phyloP scores from a whole-genome alignment of 1,140 invertebrate species.

The Halictus rubicundus region DNA sequence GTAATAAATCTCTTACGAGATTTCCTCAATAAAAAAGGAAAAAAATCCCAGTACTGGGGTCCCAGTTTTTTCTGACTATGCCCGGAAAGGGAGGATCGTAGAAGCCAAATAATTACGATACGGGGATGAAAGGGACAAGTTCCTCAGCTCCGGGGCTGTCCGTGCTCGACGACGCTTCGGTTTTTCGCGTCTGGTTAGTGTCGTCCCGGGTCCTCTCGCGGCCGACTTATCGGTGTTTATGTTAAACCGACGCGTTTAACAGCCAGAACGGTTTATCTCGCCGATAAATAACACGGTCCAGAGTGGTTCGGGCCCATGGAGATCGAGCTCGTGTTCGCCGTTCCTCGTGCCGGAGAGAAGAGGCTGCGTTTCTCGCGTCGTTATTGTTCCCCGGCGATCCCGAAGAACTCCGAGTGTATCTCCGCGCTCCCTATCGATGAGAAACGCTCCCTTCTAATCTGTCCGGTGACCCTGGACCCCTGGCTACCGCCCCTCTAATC shows the following conservation, averaged over 20 bases:
- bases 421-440: constrained; percentile 31
- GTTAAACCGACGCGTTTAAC: constrained; percentile 70
- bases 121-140: constrained; percentile 3
- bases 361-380: constrained; percentile 39
- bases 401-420: constrained; percentile 31
- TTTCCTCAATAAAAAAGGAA: too few relatives aligned
- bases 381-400: constrained; percentile 57
- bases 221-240: constrained; percentile 70
- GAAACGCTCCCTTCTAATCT: constrained; percentile 47
- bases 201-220: constrained; percentile 50
- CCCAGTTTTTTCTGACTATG: neutral
- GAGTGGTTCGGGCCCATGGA: neutral
- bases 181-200: constrained; percentile 68
- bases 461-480: constrained; percentile 6
- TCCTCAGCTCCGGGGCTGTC: neutral
- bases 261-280: constrained; percentile 67
- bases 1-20: too few relatives aligned
- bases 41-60: too few relatives aligned
- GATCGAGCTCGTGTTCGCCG: constrained; percentile 39
- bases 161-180: constrained; percentile 34
- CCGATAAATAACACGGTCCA: constrained; percentile 64
- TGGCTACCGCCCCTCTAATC: constrained; percentile 19
- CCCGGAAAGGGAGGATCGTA: neutral
- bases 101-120: neutral
- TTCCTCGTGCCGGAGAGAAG: constrained; percentile 7